These are phyloP conservation scores for Cydia strobilella DNA, from an alignment of 1,140 invertebrate species.

Conservation along the genomic window DNA sequence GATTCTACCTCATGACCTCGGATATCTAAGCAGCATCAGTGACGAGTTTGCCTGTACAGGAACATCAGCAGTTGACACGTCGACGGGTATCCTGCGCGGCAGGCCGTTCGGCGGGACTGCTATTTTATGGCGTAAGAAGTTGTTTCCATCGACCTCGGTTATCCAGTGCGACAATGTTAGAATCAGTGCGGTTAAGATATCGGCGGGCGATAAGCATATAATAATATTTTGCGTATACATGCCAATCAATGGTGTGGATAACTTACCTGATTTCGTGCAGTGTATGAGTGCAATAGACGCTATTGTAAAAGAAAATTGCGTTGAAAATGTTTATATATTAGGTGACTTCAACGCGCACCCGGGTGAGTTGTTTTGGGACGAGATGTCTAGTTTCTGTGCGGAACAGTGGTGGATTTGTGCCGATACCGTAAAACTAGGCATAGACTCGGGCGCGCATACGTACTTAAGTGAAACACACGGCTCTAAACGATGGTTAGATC, in stretches of 20 bases:
- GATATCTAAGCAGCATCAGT: too few species aligned
- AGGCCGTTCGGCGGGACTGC: constrained; percentile 42
- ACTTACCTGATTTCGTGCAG: too few species aligned
- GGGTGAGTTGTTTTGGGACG: too few species aligned
- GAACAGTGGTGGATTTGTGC: too few species aligned
- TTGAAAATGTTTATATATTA: too few species aligned
- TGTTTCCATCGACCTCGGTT: constrained; percentile 35
- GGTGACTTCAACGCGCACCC: too few species aligned
- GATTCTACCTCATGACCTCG: too few species aligned
- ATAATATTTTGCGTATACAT: constrained; percentile 6
- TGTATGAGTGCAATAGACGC: too few species aligned
- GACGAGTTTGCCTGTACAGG: too few species aligned
- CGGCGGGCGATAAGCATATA: neutral
- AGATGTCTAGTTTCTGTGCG: too few species aligned
- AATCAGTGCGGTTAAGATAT: neutral
- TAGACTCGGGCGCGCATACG: constrained; percentile 18
- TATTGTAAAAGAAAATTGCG: too few species aligned
- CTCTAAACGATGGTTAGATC: constrained; percentile 28
- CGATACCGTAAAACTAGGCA: constrained; percentile 14
- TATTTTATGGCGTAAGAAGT: constrained; percentile 38
- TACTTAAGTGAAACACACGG: constrained; percentile 31
- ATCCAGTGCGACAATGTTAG: constrained; percentile 6
- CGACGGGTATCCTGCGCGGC: constrained; percentile 33
- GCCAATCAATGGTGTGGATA: too few species aligned
- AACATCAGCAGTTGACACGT: constrained; percentile 41